Base-by-base conservation (phyloP, 2,797 vertebrate species). In the Cheirogaleus major region DNA sequence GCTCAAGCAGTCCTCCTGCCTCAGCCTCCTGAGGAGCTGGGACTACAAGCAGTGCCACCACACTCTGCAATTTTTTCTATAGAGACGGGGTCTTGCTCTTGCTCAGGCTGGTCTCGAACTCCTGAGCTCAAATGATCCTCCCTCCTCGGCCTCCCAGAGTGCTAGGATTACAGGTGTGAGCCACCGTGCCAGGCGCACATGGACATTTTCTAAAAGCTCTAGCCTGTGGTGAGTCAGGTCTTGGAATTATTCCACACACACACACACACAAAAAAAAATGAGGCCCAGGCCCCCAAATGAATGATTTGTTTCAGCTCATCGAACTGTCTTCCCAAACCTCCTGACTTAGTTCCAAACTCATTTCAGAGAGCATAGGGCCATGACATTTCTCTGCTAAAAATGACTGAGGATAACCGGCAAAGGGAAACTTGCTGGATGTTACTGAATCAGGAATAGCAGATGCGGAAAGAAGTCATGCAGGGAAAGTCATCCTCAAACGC, bases 301-400 rank as follows among this genome's bases (percentile, higher is more conserved):
- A 89, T 93, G 8, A 86, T 91, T 95, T 93, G 59, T 96, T 97
- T 92, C 79, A 91, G 76, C 45, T 95, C 65, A 95, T 65, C 22
- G 41, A 96, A 91, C 72, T 69, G 72, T 76, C 55, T 75, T 61
- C 45, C 57, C 63, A 61, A 79, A 81, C 9, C 79, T 88, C 61
- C 87, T 94, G 78, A 95, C 80, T 95, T 91, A 65, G 70, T 92
- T 96, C 59, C 95, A 96, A 90, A 84, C 86, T 96, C 93, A 95
- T 91, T 81, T 87, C 38, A 91, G 76, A 94, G 76, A 70, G 59
- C 90, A 78, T 14, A 22, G 41, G 65, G 61, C 80, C 95, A 72
- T 81, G 84, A 95, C 30, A 45, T 87, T 92, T 80, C 88, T 88
- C 76, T 93, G 65, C 43, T 91, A 87, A 92, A 94, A 78, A 84